Base-by-base conservation (phyloP, 2,888 invertebrate species). In the Calameuta pallipes region DNA sequence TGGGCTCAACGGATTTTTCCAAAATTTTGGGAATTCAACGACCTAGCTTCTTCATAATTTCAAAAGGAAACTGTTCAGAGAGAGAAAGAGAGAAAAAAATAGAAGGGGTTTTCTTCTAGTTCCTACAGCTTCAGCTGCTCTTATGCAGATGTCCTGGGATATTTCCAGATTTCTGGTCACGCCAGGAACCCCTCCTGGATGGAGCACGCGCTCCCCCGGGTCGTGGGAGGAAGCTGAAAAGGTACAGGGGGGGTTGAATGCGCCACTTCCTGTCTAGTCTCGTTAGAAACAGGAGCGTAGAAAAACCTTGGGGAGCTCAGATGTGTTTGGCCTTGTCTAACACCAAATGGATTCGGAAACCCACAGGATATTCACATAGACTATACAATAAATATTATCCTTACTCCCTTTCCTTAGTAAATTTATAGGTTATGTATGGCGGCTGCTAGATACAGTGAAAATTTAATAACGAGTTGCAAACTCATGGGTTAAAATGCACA, bases 131-230 rank as follows among this genome's bases (percentile, higher is more conserved):
- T 30, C 37, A 37, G 35, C 70, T 36, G 36, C 37, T 76, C 35
- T 73, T 78, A 84, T 87, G 85, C 85, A 83, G 84, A 87, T 86
- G 84, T 75, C 78, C 69, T 73, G 69, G 36, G 78, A 76, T 78
- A 76, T 78, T 79, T 70, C 69, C 34, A 15, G 76, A 75, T 56
- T 56, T 23, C 23, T 56, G 56, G 56, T 23, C 56, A 56, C 56
- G 56, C 56, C 56, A 15, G 56, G 56, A 56, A 56, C 56, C 56
- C 56, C 56, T 56, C 56, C 56, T 56, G 56, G 56, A 56, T 56
- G 56, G 23, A 56, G 56, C 56, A 56, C 56, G 56, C 56, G 56
- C 56, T 56, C 56, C 71, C 15, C 15, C 33, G 71, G 56, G 71
- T 34, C 71, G 71, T 34, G 71, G 71, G 71, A 71, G 71, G 71